phyloP scores from a whole-genome alignment of 2,888 invertebrate species.

The Cerceris ruficornis region DNA sequence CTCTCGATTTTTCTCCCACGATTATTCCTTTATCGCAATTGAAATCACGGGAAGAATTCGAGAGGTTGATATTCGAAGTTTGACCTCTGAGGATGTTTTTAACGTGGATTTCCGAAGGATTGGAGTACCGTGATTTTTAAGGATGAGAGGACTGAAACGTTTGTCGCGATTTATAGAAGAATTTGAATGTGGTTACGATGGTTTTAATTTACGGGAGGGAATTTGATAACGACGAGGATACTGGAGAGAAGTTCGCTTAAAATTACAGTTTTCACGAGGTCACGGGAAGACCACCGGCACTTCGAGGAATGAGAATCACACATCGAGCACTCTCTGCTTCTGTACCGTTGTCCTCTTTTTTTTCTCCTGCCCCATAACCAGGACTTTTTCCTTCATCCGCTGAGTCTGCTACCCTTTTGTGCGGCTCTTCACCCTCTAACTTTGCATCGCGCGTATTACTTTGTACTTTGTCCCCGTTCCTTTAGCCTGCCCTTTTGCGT shows the following conservation, averaged over 20 bases:
- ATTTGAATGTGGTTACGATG: too few species aligned
- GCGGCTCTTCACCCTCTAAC: conserved; percentile 4
- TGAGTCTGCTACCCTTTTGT: conserved; percentile 23
- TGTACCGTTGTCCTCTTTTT: conserved; percentile 21
- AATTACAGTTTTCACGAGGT: conserved; percentile 21
- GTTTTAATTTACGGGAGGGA: too few species aligned
- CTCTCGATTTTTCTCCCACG: neutral
- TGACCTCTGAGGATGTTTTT: too few species aligned
- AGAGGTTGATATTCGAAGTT: too few species aligned
- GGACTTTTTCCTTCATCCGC: conserved; percentile 27
- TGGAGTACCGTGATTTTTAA: too few species aligned
- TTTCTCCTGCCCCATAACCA: conserved; percentile 14
- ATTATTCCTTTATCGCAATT: neutral
- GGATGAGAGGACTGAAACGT: too few species aligned
- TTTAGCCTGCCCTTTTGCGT: conserved; percentile 13
- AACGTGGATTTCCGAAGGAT: too few species aligned
- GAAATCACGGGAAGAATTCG: too few species aligned
- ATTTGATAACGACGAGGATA: too few species aligned
- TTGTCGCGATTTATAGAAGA: too few species aligned
- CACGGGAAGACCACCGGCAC: conserved; percentile 33
- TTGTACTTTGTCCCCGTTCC: conserved; percentile 28
- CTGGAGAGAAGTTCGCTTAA: too few species aligned
- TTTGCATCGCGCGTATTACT: conserved; percentile 27
- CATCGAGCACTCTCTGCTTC: conserved; percentile 24
- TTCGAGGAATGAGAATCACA: conserved; percentile 36